Evolutionary conservation across 2,113 vertebrate species (phyloP), one percentile per base, ranked within the genome.

Genomic region (Salvelinus namaycush): DNA sequence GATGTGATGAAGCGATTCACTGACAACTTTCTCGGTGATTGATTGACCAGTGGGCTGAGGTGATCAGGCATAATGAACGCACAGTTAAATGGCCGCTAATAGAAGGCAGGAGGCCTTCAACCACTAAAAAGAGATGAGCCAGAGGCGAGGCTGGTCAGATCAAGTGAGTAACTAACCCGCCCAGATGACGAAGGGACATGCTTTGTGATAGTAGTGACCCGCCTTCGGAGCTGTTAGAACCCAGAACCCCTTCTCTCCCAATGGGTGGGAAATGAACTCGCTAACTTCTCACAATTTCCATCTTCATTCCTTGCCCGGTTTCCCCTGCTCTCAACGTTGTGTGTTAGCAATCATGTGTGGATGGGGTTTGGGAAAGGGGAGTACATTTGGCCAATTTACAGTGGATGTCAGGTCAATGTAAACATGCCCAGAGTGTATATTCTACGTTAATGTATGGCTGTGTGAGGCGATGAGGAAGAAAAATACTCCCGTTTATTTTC

Each of bases 341-440:
- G 6, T 29, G 79, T 82, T 89, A 78, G 72, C 79, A 80, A 77
- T 86, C 73, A 78, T 70, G 51, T 75, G 79, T 83, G 84, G 87
- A 81, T 22, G n/a, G 59, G 59, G 6, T 7, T 62, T 62, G n/a
- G 59, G 20, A 22, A 62, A n/a, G n/a, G 59, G 12, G 26, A 31
- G 29, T 68, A 31, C 77, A 87, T 87, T 76, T 73, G 81, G 84
- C 83, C 86, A 76, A 84, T 81, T 85, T 88, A 87, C 87, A 85
- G 84, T 80, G 76, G 84, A 84, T 86, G 89, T 91, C 89, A 89
- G 87, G 85, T 89, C 83, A 83, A 77, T 87, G 84, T 92, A 93
- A 92, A 92, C 89, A 90, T 75, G 48, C 74, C 83, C 81, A 77
- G 84, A 79, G 64, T 87, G 82, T 89, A 83, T 88, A 87, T 75